Evolutionary conservation across 2,888 invertebrate genomes (phyloP), one percentile per base, ranked within the genome.

Genomic region (Papilio demoleus): DNA sequence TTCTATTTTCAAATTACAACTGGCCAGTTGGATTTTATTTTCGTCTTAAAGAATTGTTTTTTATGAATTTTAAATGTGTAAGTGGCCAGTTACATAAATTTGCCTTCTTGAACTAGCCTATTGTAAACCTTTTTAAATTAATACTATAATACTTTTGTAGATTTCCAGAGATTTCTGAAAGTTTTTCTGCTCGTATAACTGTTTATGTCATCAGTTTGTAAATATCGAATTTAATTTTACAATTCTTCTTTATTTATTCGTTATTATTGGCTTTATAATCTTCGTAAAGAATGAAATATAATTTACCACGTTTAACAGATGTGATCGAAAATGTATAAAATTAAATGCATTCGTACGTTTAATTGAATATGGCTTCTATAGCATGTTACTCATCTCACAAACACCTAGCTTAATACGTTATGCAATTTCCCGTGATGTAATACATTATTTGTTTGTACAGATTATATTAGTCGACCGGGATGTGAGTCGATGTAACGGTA

Each of bases 381-480:
- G n/a, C 31, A 53, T n/a, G 31, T 53, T 31, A 53, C 31, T 53
- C 27, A 17, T 31, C 53, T 17, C 31, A 31, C 53, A 53, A 53
- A 53, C 31, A 53, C 31, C 53, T 31, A 53, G 53, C 31, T 53
- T 53, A 53, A 31, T 50, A 14, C 53, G 53, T 53, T 53, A 53
- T 53, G 31, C 53, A 53, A 53, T 31, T 31, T 53, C 53, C 53
- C n/a, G n/a, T 31, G n/a, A 53, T 31, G 12, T 31, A 53, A 53
- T 53, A 2, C 31, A 53, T 27, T 53, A 53, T 53, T 53, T 53
- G 53, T 53, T 31, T 53, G 53, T 31, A 53, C n/a, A 53, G 53
- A 53, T 53, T 53, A 53, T 53, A 53, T 53, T 53, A 27, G n/a
- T n/a, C 5, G 31, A 53, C n/a, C 31, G 53, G 50, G 1, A 50